phyloP scores from a whole-genome alignment of 2,113 vertebrate species.

The Phainopepla nitens region DNA sequence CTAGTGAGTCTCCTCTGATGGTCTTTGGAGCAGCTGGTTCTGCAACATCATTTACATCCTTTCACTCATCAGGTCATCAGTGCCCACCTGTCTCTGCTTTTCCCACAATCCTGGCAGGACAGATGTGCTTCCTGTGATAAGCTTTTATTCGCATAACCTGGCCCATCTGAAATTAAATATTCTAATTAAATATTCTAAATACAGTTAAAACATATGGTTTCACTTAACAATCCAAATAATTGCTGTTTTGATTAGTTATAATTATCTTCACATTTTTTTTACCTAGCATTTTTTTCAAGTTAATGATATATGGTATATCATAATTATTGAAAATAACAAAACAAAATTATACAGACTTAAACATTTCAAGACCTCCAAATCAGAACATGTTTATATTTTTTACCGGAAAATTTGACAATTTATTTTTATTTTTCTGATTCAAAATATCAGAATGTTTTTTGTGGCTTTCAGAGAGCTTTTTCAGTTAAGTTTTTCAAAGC shows the following conservation, averaged over 20 bases:
- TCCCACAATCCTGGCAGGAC: background rate
- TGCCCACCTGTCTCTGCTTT: background rate
- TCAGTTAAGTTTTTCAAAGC: background rate
- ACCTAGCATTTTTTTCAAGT: background rate
- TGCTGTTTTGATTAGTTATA: background rate
- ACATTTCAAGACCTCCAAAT: background rate
- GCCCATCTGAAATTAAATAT: background rate
- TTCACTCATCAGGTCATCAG: background rate
- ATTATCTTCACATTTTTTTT: background rate
- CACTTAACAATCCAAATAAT: background rate
- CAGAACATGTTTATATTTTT: background rate
- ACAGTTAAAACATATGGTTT: background rate
- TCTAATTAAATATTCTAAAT: background rate
- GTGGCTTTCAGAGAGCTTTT: background rate
- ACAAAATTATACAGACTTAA: background rate
- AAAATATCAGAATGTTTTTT: background rate
- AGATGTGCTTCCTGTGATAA: background rate
- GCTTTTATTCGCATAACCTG: background rate
- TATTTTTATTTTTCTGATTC: background rate
- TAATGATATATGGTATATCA: background rate
- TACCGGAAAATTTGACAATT: background rate
- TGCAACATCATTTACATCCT: accelerated
- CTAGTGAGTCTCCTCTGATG: background rate
- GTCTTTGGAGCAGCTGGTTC: background rate
- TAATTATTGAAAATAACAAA: background rate